These are phyloP conservation scores for Anguilla marmorata DNA, from an alignment of 2,797 vertebrate genomes.

Conservation along the genomic window DNA sequence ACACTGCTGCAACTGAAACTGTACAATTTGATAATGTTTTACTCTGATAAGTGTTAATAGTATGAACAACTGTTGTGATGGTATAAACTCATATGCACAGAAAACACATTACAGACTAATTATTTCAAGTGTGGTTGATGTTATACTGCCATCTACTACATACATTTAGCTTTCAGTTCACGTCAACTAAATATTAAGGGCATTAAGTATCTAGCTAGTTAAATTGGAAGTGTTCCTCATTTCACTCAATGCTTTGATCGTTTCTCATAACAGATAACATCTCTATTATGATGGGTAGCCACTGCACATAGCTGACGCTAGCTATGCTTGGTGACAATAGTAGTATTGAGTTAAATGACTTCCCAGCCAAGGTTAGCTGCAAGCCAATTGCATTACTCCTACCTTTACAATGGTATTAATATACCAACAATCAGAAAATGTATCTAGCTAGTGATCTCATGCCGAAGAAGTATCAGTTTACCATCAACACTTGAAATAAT, in stretches of 20 bases:
- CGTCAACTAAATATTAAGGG: too few relatives aligned
- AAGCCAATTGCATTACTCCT: neutral
- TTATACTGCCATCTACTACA: neutral
- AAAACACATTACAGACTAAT: neutral
- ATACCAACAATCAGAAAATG: neutral
- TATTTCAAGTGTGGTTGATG: neutral
- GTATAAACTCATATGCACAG: neutral
- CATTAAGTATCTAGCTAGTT: too few relatives aligned
- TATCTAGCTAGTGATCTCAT: neutral
- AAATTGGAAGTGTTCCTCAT: too few relatives aligned
- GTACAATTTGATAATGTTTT: neutral
- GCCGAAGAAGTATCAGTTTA: neutral
- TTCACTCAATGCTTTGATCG: too few relatives aligned
- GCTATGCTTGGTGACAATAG: neutral
- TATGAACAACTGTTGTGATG: neutral
- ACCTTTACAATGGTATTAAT: neutral
- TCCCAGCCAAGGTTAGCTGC: neutral
- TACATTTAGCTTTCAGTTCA: neutral
- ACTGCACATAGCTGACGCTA: too few relatives aligned
- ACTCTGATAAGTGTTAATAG: neutral
- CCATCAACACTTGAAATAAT: neutral
- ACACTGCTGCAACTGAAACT: neutral
- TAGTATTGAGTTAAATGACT: neutral
- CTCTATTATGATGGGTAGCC: too few relatives aligned
- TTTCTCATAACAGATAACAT: too few relatives aligned